Evolutionary conservation across 1,140 invertebrate species (phyloP), one percentile per base, ranked within the genome.

Genomic region (Pseudomyrmex pallidus): DNA sequence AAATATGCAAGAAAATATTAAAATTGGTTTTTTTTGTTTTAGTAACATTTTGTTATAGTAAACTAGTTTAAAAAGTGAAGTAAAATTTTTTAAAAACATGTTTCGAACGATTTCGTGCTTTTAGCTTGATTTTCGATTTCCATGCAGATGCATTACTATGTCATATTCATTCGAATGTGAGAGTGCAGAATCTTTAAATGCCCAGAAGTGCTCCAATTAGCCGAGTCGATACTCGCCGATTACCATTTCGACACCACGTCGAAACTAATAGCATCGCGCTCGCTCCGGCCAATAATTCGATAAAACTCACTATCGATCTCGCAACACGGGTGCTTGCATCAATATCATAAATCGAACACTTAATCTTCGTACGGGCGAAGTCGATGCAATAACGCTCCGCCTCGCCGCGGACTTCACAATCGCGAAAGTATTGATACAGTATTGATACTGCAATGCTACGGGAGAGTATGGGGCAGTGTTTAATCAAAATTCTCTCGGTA

Each of bases 291-390:
- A 74, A 66, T 82, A 82, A 82, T 82, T 54, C 57, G 78, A 82
- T 74, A 82, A 82, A 80, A 80, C 70, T 80, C 44, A 9, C 54
- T 72, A 80, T 72, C 68, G 66, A 80, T 80, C 54, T 78, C 64
- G n/a, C n/a, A 56, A 56, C 20, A 56, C 44, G 54, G 44, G 56
- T 20, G 44, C 76, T 50, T 72, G 66, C 54, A 80, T 72, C 72
- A 80, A 70, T 80, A 80, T 72, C 76, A 17, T 80, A 72, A 80
- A 72, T 80, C 76, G 68, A 59, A 50, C 12, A 17, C 44, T 59
- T 80, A 80, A 80, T 80, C 76, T 80, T 72, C 66, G 12, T 25
- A 35, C 20, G 20, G 15, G 25, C 62, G 25, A 80, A 72, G 68
- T 78, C 76, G 52, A 78, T 70, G 44, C 66, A 59, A 78, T 80